Evolutionary conservation across 2,113 vertebrate genomes (phyloP), one percentile per base, ranked within the genome.

Genomic region (Ceyx margarethae): DNA sequence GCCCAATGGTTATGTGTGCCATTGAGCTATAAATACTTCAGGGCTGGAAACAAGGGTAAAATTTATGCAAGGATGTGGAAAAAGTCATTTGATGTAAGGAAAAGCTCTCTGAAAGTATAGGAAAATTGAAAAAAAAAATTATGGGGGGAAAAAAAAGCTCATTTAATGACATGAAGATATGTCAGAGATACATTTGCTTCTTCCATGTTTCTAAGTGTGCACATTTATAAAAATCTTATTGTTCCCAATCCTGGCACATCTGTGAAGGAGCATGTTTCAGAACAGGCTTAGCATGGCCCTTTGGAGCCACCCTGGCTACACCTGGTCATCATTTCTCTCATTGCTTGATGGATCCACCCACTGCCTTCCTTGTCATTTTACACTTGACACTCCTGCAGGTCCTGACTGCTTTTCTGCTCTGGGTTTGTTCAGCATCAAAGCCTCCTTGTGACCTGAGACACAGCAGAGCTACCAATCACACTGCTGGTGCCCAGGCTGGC

Each of bases 21-120:
- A 92, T 75, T 75, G 65, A 94, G 89, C 95, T 92, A 94, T 95
- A 95, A 96, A 96, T 95, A 94, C 79, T 68, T 80, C 65, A 92
- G 73, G 28, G 81, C 48, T 78, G 23, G 87, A 94, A 85, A 95
- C 53, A 80, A 90, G 91, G 76, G 43, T 89, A 87, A 71, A 87
- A 94, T 61, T 96, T 81, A 85, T 54, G 93, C n/a, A 66, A 65
- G 85, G 71, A 94, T 86, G 40, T 72, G 80, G 72, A 37, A 94
- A 93, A 85, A 91, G 68, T 72, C 23, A 85, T 86, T 60, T 65
- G 40, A 88, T 81, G 29, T 42, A 79, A 81, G 82, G 73, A 68
- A 87, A 86, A 76, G 17, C 54, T 84, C 57, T 71, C 48, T 31
- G 62, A 85, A 92, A 90, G 26, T 40, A 72, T 0, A 45, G 35